A percentile compares a stretch with the other conserved stretches of the same genome.
phyloP scores from a whole-genome alignment of 2,888 invertebrate genomes.

The Sycophila texana region DNA sequence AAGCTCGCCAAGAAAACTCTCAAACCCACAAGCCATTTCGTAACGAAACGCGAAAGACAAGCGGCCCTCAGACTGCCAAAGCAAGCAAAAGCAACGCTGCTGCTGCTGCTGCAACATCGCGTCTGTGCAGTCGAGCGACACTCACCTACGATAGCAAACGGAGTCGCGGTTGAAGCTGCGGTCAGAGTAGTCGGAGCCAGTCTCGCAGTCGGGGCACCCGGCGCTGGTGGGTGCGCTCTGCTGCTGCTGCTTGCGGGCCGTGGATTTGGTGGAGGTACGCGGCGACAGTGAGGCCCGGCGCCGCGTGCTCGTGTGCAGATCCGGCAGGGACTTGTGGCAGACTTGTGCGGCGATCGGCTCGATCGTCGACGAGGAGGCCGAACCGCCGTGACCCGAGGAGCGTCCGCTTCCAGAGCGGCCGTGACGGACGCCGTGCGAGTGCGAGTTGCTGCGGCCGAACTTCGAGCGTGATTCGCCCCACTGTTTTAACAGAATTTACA shows the following conservation, averaged over 20 bases:
- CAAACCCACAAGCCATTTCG: too few species aligned
- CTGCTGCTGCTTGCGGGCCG: slow-evolving; percentile 56
- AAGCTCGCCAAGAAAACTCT: too few species aligned
- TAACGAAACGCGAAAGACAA: background rate
- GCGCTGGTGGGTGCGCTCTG: slow-evolving; percentile 38
- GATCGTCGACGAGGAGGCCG: slow-evolving; percentile 64
- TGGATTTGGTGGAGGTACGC: slow-evolving; percentile 70
- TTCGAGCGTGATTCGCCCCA: slow-evolving; percentile 66
- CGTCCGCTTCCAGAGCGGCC: slow-evolving; percentile 44
- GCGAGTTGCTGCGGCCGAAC: slow-evolving; percentile 73
- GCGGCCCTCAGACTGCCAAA: background rate
- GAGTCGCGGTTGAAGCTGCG: slow-evolving; percentile 74
- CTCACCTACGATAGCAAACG: slow-evolving; percentile 71
- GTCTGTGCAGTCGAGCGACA: background rate
- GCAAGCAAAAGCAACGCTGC: background rate
- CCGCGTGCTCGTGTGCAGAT: slow-evolving; percentile 79
- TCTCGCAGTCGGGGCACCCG: slow-evolving; percentile 73
- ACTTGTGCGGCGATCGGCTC: slow-evolving; percentile 63
- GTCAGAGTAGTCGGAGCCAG: slow-evolving; percentile 74
- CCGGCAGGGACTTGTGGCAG: slow-evolving; percentile 89
- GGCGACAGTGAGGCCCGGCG: slow-evolving; percentile 73
- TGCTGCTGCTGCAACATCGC: background rate
- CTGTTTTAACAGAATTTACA: background rate
- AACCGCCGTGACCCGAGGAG: slow-evolving; percentile 9
- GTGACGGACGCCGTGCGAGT: slow-evolving; percentile 66